Evolutionary conservation across 2,888 invertebrate species (phyloP).

Genomic region (Brenthis daphne): DNA sequence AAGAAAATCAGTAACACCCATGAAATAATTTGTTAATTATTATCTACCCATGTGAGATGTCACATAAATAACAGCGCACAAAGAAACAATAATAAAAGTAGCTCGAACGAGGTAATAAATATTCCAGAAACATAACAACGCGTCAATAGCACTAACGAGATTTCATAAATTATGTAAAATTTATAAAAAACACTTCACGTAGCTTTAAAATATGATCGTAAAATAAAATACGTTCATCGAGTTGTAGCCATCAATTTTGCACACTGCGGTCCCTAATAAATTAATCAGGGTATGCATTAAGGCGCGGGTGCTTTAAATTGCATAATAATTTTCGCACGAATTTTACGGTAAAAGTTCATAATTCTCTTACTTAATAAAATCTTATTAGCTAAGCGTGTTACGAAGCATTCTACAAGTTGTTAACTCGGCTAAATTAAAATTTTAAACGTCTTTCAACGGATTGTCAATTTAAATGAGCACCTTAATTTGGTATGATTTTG

Average conservation of each 20-base stretch:
- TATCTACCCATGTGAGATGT: slow-evolving; percentile 23
- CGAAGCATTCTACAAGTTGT: slow-evolving; percentile 16
- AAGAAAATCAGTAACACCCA: too few species aligned
- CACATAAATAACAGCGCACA: slow-evolving; percentile 17
- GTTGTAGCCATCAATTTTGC: slow-evolving; percentile 54
- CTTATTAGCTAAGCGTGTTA: slow-evolving; percentile 31
- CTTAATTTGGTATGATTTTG: background rate
- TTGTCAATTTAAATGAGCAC: background rate
- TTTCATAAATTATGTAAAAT: slow-evolving; percentile 32
- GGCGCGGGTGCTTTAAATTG: slow-evolving; percentile 64
- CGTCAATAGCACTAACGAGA: slow-evolving; percentile 34
- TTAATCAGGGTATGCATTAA: slow-evolving; percentile 68
- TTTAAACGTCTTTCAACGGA: slow-evolving; percentile 11
- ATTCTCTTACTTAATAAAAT: slow-evolving; percentile 51
- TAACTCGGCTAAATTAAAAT: slow-evolving; percentile 2
- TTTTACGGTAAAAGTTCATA: slow-evolving; percentile 54
- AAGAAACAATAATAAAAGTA: slow-evolving; percentile 27
- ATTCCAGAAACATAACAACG: slow-evolving; percentile 30
- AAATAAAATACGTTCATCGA: slow-evolving; percentile 41
- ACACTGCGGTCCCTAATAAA: slow-evolving; percentile 66
- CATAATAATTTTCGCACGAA: slow-evolving; percentile 63
- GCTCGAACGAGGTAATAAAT: slow-evolving; percentile 33
- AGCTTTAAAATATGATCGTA: slow-evolving; percentile 36
- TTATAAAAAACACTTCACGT: slow-evolving; percentile 23
- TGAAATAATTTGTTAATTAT: background rate